Evolutionary conservation across 1,140 invertebrate species (phyloP).

Genomic region (Drosophila lacteicornis): DNA sequence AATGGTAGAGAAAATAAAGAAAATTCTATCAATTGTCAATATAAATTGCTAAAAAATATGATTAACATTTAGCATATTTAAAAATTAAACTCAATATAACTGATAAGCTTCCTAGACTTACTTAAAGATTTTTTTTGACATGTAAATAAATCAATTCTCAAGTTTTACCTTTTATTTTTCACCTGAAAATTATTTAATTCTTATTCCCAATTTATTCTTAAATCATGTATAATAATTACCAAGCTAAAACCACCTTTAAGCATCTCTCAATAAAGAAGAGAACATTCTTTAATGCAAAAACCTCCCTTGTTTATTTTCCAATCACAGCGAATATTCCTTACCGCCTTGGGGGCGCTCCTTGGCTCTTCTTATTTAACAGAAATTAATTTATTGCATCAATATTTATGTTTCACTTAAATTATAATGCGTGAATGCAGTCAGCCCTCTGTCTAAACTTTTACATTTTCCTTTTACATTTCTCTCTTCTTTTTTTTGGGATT

Average conservation of each 20-base stretch:
- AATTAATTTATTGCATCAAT: conserved; percentile 84
- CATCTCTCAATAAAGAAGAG: too few species aligned
- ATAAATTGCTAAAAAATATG: too few species aligned
- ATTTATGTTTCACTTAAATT: conserved; percentile 84
- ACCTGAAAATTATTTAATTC: too few species aligned
- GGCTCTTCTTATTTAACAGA: conserved; percentile 71
- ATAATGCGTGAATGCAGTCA: conserved; percentile 82
- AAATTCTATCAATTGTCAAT: not conserved
- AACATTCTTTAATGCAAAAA: not conserved
- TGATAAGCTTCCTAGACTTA: too few species aligned
- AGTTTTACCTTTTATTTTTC: too few species aligned
- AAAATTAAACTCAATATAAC: too few species aligned
- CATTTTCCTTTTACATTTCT: conserved; percentile 41
- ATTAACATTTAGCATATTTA: too few species aligned
- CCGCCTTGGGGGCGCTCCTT: conserved; percentile 2
- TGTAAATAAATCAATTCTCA: too few species aligned
- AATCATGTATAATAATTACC: not conserved
- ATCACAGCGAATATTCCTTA: not conserved
- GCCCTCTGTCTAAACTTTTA: conserved; percentile 67
- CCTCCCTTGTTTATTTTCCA: conserved; percentile 1
- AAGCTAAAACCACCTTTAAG: not conserved
- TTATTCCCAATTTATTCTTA: not conserved
- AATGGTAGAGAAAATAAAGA: not conserved
- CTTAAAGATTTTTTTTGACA: too few species aligned
- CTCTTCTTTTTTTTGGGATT: conserved; percentile 8